These are phyloP conservation scores for Mizuhopecten yessoensis DNA, from an alignment of 1,140 invertebrate species.

Conservation along the genomic window DNA sequence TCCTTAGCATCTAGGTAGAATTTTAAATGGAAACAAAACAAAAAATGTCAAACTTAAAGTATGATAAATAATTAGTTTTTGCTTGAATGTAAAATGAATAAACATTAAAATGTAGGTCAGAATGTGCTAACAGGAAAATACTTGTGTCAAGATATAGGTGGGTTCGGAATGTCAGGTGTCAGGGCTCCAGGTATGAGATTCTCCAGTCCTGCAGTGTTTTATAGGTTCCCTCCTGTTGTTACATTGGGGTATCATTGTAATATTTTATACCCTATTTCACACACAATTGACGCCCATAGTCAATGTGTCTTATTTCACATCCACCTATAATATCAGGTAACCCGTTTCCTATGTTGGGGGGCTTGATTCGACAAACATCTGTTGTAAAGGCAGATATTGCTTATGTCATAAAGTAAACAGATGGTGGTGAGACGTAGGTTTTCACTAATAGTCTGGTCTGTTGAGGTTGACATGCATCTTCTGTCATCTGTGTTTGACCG, in stretches of 20 bases:
- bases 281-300: not conserved
- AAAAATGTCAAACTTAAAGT: too few relatives aligned
- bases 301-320: conserved; percentile 4
- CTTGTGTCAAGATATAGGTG: not conserved
- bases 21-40: too few relatives aligned
- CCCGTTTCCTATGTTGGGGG: not conserved
- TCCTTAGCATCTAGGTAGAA: too few relatives aligned
- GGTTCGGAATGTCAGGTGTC: not conserved
- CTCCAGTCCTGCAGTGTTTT: not conserved
- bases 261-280: not conserved
- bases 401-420: not conserved
- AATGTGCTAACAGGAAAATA: not conserved
- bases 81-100: too few relatives aligned
- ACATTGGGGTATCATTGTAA: not conserved
- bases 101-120: too few relatives aligned
- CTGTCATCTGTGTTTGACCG: not conserved
- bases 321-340: not conserved
- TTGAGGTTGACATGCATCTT: too few relatives aligned
- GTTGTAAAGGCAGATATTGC: not conserved
- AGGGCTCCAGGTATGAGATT: not conserved
- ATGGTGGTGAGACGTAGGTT: too few relatives aligned
- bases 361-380: not conserved
- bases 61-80: too few relatives aligned
- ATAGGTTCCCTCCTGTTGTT: not conserved
- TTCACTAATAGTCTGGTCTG: too few relatives aligned